Evolutionary conservation across 2,113 vertebrate species (phyloP), one percentile per base, ranked within the genome.

Genomic region (Vidua macroura): DNA sequence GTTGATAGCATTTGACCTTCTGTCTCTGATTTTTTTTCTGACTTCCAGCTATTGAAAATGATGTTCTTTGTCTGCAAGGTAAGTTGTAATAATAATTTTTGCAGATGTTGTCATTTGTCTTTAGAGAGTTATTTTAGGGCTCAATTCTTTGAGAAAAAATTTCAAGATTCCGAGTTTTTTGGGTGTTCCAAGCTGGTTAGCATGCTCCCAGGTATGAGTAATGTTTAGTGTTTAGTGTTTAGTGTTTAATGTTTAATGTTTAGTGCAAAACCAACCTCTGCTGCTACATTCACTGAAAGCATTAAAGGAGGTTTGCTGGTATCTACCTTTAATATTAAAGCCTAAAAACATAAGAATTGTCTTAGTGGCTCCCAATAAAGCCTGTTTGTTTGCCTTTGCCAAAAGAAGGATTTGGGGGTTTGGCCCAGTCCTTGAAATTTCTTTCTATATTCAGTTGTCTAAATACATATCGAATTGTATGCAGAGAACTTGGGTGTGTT

Each of bases 21-120:
- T 22, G 86, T 60, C 56, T 92, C n/a, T 84, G 41, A 80, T 60
- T 55, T 82, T 89, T 80, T 87, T 90, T 25, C 41, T 79, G 46
- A 93, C 93, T 96, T 96, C 94, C 94, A 94, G 53, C 70, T 93
- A 93, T 95, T 95, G 89, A 95, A 94, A 93, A 89, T 68, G 1
- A 55, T 17, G 21, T 62, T 73, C 43, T 91, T 95, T 91, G 51
- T 91, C 87, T 94, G 41, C 33, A 93, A 91, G 73, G 41, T 91
- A 68, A 75, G 27, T 58, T 67, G 11, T 55, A 67, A 41, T 74
- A 72, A 88, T 91, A 80, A 25, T 77, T 83, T 91, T 90, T 91
- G 59, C 87, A 94, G 87, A 83, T 90, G 90, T 70, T 86, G 35
- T 52, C 30, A 19, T 82, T 23, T 76, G 33, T 35, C 33, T 92